Conservation (phyloP, 1,140 invertebrate species). For the Neodiprion lecontei region DNA sequence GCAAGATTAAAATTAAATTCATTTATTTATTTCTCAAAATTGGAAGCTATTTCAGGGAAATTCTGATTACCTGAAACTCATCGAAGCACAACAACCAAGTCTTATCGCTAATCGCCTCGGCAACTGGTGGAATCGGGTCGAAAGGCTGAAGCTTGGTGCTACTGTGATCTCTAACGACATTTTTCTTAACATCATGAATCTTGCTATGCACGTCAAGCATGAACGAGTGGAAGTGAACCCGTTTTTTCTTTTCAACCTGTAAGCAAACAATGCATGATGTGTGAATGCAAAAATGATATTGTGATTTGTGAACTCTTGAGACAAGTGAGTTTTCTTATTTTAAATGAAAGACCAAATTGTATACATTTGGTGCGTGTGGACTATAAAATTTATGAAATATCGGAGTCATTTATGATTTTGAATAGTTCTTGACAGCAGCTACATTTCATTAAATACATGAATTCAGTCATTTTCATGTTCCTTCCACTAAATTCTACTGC, state of each 20-base stretch:
- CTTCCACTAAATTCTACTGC: no score
- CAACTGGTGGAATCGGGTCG: slow-evolving; percentile 96
- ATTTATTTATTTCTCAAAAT: slow-evolving; percentile 18
- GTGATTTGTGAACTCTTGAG: neutral
- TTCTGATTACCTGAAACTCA: slow-evolving; percentile 90
- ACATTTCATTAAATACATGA: no score
- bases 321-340: slow-evolving; percentile 21
- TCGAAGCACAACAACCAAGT: slow-evolving; percentile 97
- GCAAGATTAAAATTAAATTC: slow-evolving; percentile 33
- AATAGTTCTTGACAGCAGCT: no score
- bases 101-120: slow-evolving; percentile 81
- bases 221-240: slow-evolving; percentile 97
- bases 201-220: slow-evolving; percentile 95
- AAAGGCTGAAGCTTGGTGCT: slow-evolving; percentile 77
- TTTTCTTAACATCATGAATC: slow-evolving; percentile 83
- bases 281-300: neutral
- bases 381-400: neutral
- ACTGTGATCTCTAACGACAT: slow-evolving; percentile 69
- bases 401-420: no score
- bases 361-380: neutral
- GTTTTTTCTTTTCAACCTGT: slow-evolving; percentile 72
- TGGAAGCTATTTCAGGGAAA: neutral
- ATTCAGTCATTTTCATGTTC: no score
- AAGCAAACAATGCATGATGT: slow-evolving; percentile 31
- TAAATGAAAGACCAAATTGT: slow-evolving; percentile 37